phyloP scores from a whole-genome alignment of 2,113 vertebrate genomes.

The Antennarius striatus region DNA sequence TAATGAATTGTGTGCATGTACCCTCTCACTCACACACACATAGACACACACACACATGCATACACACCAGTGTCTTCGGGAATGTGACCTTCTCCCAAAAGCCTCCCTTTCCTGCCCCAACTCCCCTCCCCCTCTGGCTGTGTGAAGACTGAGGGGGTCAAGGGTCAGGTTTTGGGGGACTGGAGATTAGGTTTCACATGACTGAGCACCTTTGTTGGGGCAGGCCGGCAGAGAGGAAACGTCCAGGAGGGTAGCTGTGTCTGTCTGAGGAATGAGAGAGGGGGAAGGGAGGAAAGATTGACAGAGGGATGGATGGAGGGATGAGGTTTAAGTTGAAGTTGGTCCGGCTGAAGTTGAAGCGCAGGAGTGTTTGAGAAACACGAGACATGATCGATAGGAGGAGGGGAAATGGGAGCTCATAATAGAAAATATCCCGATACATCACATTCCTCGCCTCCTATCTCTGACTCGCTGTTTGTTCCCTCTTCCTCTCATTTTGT shows the following conservation, averaged over 20 bases:
- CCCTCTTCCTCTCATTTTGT: slow-evolving; percentile 18
- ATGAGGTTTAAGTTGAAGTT: slow-evolving; percentile 57
- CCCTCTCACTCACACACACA: slow-evolving; percentile 30
- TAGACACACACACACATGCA: slow-evolving; percentile 58
- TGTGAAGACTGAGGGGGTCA: slow-evolving; percentile 81
- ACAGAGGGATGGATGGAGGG: slow-evolving; percentile 57
- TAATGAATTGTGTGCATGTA: slow-evolving; percentile 50
- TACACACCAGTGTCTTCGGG: slow-evolving; percentile 78
- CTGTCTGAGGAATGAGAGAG: slow-evolving; percentile 71
- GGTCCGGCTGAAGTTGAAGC: slow-evolving; percentile 63
- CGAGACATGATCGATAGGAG: background rate
- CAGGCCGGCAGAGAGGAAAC: slow-evolving; percentile 80
- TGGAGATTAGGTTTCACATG: slow-evolving; percentile 88
- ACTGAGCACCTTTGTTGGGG: slow-evolving; percentile 90
- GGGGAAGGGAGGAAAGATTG: slow-evolving; percentile 26
- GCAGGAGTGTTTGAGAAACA: slow-evolving; percentile 18
- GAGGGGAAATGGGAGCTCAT: slow-evolving; percentile 28
- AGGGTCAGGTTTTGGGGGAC: slow-evolving; percentile 88
- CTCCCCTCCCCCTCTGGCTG: slow-evolving; percentile 77
- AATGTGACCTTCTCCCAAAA: slow-evolving; percentile 83
- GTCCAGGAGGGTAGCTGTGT: slow-evolving; percentile 80
- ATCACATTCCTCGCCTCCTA: slow-evolving; percentile 39
- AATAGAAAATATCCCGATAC: slow-evolving; percentile 35
- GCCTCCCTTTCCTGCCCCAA: slow-evolving; percentile 76
- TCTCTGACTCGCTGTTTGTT: slow-evolving; percentile 24